phyloP scores from a whole-genome alignment of 2,113 vertebrate genomes.

The Lepidothrix coronata region DNA sequence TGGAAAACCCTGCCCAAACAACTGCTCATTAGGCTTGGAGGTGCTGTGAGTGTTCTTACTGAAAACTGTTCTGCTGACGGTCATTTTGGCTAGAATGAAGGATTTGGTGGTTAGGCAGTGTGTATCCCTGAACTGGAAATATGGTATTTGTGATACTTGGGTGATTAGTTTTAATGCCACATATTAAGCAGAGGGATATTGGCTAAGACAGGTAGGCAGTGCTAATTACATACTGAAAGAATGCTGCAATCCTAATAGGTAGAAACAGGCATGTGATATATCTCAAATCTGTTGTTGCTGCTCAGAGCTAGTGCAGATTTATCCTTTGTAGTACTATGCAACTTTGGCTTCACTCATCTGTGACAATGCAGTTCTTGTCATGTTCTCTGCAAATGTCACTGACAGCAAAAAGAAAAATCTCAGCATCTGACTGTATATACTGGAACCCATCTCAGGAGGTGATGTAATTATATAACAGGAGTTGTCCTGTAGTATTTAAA shows the following conservation, averaged over 20 bases:
- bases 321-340: neutral
- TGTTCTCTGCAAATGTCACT: neutral
- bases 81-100: neutral
- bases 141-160: neutral
- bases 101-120: neutral
- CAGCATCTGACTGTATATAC: neutral
- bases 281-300: neutral
- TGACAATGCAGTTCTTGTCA: neutral
- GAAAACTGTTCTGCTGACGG: neutral
- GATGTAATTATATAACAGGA: neutral
- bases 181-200: neutral
- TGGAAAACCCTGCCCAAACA: neutral
- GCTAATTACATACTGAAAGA: neutral
- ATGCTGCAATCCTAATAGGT: neutral
- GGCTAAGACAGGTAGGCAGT: neutral
- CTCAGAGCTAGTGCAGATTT: neutral
- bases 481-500: neutral
- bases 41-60: neutral
- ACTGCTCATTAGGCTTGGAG: neutral
- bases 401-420: neutral
- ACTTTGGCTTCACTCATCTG: neutral
- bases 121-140: neutral
- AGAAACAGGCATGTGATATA: neutral
- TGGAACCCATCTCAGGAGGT: neutral
- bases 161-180: conserved; percentile 6